Base-by-base conservation (phyloP, 2,113 vertebrate species). In the Rhea americana region DNA sequence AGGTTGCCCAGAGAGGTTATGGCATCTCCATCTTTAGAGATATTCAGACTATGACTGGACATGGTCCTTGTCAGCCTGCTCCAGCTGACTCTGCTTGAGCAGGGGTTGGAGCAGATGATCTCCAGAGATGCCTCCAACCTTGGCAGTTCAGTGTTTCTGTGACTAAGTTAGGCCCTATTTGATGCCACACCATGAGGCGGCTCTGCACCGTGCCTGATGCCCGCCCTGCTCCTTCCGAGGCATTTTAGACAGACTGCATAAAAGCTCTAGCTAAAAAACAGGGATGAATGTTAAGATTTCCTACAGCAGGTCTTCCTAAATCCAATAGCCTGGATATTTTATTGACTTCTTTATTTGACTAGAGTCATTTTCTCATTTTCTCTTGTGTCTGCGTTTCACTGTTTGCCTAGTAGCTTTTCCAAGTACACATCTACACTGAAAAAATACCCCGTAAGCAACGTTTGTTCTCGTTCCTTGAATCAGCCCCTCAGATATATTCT, bases 141-240 rank as follows among this genome's bases (percentile, higher is more conserved):
- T 0, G 1, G 56, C 0, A 1, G 30, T 16, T 39, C 0, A 2
- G 37, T 67, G 55, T n/a, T 45, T 47, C 51, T 53, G 58, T 0
- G 1, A 13, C 18, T 14, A 4, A 65, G 58, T 5, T 62, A 68
- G 55, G 26, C 55, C 76, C 48, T 26, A 3, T 25, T 43, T 63
- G 56, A 1, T 1, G 17, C 22, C 0, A 9, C 13, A 16, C 53
- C 14, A 0, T 41, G 61, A 28, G 1, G 0, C 20, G 37, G 21
- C 20, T 43, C 39, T 37, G 30, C 53, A 67, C 61, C 67, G 26
- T 7, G 25, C 25, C 24, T 11, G 24, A 12, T 53, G 24, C 51
- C 53, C 15, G 28, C 41, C 53, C 62, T 11, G 11, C 14, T 48
- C 47, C 74, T 74, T 25, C 11, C 47, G 5, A 4, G 3, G 24